Evolutionary conservation across 2,113 vertebrate species (phyloP).

Genomic region (Rhizomys pruinosus): DNA sequence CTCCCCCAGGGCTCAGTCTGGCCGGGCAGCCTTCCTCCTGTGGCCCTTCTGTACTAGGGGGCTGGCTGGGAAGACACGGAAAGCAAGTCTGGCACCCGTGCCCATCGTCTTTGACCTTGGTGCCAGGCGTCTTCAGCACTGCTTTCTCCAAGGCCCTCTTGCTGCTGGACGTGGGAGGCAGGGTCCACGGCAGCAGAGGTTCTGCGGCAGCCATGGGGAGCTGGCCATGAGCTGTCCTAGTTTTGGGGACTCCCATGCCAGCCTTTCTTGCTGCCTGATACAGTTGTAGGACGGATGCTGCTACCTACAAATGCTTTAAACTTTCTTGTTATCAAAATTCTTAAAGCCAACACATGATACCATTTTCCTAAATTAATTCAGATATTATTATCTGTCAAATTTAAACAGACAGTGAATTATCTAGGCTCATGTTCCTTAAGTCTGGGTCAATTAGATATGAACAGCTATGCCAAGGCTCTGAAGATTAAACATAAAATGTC

Average conservation of each 20-base stretch:
- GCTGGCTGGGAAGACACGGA: background rate
- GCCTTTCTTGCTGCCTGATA: background rate
- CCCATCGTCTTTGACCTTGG: background rate
- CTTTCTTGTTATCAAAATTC: background rate
- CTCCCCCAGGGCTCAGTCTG: background rate
- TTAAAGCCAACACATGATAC: background rate
- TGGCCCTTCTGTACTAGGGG: background rate
- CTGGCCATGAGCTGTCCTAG: background rate
- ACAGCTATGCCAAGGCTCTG: background rate
- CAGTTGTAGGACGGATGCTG: background rate
- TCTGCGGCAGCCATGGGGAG: background rate
- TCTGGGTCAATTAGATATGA: background rate
- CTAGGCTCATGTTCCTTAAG: background rate
- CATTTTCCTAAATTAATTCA: background rate
- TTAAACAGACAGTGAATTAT: background rate
- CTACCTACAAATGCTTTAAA: background rate
- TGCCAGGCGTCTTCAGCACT: background rate
- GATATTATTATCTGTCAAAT: background rate
- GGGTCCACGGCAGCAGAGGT: background rate
- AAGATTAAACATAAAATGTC: background rate
- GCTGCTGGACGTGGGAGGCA: too few species aligned
- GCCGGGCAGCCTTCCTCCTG: background rate
- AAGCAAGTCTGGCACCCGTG: rapidly evolving
- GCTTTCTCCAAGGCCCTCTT: background rate
- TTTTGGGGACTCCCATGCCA: background rate